Conservation (phyloP, 2,113 vertebrate species). For the Hystrix brachyura region DNA sequence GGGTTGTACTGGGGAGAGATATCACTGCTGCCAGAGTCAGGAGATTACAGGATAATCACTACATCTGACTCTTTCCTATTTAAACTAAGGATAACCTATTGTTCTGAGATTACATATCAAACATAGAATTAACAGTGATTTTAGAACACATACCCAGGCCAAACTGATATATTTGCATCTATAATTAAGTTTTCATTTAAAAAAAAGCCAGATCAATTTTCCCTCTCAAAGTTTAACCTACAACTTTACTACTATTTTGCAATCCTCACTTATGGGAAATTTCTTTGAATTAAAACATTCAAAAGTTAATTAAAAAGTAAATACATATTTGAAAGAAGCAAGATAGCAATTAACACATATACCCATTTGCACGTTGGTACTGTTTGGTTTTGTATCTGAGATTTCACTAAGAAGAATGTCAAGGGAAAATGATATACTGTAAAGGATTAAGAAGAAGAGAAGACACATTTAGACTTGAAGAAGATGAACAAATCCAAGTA, state of each 20-base stretch:
- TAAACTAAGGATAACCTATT: constrained; percentile 6
- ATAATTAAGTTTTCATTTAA: not conserved
- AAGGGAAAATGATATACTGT: not conserved
- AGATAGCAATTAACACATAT: not conserved
- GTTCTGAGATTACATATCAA: not conserved
- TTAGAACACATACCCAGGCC: not conserved
- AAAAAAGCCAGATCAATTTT: constrained; percentile 11
- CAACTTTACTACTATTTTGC: not conserved
- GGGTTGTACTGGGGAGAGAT: not conserved
- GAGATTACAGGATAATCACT: not conserved
- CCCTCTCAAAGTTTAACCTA: not conserved
- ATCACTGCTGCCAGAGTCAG: not conserved
- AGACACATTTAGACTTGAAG: not conserved
- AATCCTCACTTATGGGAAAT: not conserved
- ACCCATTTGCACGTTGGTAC: not conserved
- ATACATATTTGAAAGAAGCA: not conserved
- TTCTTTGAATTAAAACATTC: not conserved
- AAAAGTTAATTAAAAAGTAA: constrained; percentile 29
- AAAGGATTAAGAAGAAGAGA: not conserved
- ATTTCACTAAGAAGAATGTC: not conserved
- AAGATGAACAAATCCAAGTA: not conserved
- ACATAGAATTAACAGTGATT: not conserved
- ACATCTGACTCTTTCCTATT: not conserved
- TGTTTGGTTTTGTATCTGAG: not conserved
- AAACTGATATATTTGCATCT: not conserved